These are phyloP conservation scores for Aradus depressus DNA, from an alignment of 2,888 invertebrate species.

Conservation along the genomic window DNA sequence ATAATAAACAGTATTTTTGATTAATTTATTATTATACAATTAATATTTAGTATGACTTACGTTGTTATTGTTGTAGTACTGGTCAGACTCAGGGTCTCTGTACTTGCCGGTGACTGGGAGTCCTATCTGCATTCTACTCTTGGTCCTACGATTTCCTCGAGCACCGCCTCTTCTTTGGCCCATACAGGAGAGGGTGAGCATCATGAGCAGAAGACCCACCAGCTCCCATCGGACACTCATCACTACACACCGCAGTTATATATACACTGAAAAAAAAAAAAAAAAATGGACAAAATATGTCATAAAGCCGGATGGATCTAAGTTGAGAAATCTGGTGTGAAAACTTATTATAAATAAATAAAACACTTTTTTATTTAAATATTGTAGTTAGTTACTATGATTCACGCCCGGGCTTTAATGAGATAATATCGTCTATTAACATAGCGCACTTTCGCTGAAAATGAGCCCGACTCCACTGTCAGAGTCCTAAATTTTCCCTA, in stretches of 20 bases:
- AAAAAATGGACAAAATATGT: not conserved
- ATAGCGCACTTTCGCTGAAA: too few relatives aligned
- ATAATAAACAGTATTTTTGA: constrained; percentile 7
- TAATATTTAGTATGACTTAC: constrained; percentile 45
- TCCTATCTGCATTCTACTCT: constrained; percentile 60
- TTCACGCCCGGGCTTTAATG: too few relatives aligned
- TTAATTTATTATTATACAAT: constrained; percentile 1
- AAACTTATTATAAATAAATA: too few relatives aligned
- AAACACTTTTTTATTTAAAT: too few relatives aligned
- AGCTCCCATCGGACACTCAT: constrained; percentile 16
- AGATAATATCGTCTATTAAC: too few relatives aligned
- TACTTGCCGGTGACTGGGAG: constrained; percentile 81
- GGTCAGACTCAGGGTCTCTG: constrained; percentile 78
- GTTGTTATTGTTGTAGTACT: constrained; percentile 80
- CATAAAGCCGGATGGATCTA: too few relatives aligned
- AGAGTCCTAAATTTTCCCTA: too few relatives aligned
- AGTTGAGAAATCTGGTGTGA: too few relatives aligned
- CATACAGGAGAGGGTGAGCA: constrained; percentile 39
- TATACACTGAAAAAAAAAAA: not conserved
- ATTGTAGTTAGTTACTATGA: too few relatives aligned
- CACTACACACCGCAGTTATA: not conserved
- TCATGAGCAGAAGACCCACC: constrained; percentile 35
- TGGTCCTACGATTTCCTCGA: constrained; percentile 32
- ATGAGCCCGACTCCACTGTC: too few relatives aligned
- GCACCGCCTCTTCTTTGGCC: constrained; percentile 43